These are phyloP conservation scores for Rutpela maculata DNA, from an alignment of 2,888 invertebrate species.

Conservation along the genomic window DNA sequence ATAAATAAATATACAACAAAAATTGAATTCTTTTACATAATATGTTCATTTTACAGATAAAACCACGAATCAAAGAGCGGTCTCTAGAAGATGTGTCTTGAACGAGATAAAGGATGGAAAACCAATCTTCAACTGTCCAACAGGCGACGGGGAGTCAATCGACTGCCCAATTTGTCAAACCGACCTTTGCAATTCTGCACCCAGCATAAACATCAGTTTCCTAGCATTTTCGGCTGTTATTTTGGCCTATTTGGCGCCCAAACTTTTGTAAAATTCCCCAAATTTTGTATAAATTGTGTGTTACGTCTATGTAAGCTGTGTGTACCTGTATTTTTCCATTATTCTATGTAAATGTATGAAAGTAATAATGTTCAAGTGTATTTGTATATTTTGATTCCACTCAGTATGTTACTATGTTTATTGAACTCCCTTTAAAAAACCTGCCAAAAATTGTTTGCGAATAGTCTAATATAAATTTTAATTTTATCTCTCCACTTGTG, in stretches of 20 bases:
- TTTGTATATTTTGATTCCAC: neutral
- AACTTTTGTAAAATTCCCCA: constrained; percentile 38
- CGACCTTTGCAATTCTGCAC: constrained; percentile 50
- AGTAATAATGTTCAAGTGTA: neutral
- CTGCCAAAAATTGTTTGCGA: neutral
- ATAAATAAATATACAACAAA: too few species aligned
- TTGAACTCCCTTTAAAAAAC: neutral
- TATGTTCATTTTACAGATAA: constrained; percentile 43
- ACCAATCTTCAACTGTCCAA: constrained; percentile 45
- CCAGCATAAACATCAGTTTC: constrained; percentile 45
- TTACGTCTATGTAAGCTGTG: neutral
- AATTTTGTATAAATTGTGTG: neutral
- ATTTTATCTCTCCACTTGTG: neutral
- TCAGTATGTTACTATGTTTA: neutral
- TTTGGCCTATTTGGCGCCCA: constrained; percentile 43
- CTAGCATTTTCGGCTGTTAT: constrained; percentile 44
- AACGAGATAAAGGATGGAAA: constrained; percentile 47
- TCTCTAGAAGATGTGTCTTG: constrained; percentile 43
- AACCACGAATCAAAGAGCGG: constrained; percentile 39
- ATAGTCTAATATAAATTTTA: neutral
- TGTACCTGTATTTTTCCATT: neutral
- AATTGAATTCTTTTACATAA: neutral
- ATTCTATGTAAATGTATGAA: neutral
- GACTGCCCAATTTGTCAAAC: constrained; percentile 49
- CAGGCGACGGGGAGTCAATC: constrained; percentile 40